These are phyloP conservation scores for Pandion haliaetus DNA, from an alignment of 2,113 vertebrate genomes.

Conservation along the genomic window DNA sequence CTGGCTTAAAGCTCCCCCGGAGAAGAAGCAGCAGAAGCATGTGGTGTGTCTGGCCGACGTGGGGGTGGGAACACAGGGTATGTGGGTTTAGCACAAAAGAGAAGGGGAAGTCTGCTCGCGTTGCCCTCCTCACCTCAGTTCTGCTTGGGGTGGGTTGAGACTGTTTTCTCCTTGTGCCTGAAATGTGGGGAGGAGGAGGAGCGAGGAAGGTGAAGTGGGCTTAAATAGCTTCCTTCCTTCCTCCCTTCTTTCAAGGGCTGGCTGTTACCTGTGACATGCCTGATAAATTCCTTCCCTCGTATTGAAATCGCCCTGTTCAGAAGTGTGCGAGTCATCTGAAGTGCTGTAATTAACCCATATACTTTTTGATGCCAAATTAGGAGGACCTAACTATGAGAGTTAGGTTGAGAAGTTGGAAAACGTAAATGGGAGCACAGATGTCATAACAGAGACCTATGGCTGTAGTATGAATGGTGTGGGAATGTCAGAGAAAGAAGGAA, in stretches of 20 bases:
- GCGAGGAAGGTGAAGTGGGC: not conserved
- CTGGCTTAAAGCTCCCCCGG: not conserved
- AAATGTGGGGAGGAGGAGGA: not conserved
- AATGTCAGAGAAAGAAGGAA: not conserved
- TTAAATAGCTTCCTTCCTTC: not conserved
- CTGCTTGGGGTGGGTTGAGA: not conserved
- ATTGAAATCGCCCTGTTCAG: not conserved
- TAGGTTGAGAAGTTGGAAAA: not conserved
- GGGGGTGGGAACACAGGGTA: rapidly evolving
- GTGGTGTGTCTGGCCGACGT: not conserved
- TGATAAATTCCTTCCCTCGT: not conserved
- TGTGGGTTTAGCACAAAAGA: not conserved
- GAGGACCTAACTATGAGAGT: not conserved
- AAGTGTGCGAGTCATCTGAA: not conserved
- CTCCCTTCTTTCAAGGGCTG: not conserved
- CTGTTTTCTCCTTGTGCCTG: not conserved
- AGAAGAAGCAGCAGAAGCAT: not conserved
- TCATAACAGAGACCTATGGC: not conserved
- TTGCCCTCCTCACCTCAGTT: not conserved
- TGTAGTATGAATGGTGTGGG: not conserved
- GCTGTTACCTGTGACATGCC: not conserved
- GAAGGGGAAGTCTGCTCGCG: rapidly evolving
- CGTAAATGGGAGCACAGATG: not conserved
- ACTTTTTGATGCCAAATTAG: not conserved
- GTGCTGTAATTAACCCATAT: not conserved